Conservation (phyloP, 1,140 invertebrate genomes). For the Drosophila baimaii region DNA sequence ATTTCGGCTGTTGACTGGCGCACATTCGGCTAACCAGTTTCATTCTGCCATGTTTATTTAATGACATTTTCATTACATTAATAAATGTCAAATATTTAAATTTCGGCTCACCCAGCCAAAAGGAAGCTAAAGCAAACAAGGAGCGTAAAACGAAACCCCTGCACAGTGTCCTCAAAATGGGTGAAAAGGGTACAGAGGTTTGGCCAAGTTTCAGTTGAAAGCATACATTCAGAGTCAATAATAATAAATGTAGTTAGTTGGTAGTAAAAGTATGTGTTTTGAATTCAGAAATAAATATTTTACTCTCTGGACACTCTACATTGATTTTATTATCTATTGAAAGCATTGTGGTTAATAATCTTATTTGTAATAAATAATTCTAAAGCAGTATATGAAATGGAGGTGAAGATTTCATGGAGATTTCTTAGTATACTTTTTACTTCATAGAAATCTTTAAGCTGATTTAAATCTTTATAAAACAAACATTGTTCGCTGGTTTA, state of each 20-base stretch:
- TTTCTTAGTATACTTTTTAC: not conserved
- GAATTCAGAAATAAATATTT: not conserved
- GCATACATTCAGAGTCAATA: not conserved
- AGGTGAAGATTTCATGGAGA: not conserved
- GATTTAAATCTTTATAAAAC: not conserved
- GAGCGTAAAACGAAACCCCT: slow-evolving; percentile 22
- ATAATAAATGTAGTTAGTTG: not conserved
- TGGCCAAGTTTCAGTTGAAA: not conserved
- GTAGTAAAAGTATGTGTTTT: not conserved
- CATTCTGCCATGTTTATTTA: slow-evolving; percentile 73
- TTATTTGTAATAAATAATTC: not conserved
- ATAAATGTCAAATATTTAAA: slow-evolving; percentile 81
- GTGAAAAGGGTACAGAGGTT: not conserved
- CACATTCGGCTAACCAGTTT: slow-evolving; percentile 64
- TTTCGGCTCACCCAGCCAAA: slow-evolving; percentile 64
- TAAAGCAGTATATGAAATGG: not conserved
- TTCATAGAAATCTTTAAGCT: not conserved
- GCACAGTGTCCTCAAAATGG: slow-evolving; percentile 38
- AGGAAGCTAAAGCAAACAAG: slow-evolving; percentile 36
- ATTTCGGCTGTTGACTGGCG: slow-evolving; percentile 41
- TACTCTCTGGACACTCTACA: not conserved
- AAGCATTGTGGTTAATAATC: not conserved
- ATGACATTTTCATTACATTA: slow-evolving; percentile 78
- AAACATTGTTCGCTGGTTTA: not conserved
- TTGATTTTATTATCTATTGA: not conserved